Base-by-base conservation (phyloP, 1,140 invertebrate genomes). In the Epicauta chinensis region DNA sequence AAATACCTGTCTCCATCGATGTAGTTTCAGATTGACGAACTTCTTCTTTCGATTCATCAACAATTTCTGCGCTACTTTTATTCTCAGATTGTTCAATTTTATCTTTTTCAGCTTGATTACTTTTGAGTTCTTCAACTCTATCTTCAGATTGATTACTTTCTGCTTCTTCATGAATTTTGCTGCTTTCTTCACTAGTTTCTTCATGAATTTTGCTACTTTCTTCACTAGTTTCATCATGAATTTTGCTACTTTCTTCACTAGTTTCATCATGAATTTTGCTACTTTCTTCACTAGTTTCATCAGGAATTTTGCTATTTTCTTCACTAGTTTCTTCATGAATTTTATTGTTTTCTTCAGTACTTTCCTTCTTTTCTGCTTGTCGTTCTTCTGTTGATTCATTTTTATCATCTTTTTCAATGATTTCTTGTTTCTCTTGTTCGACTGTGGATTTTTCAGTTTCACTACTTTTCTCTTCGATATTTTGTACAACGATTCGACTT, bases 121-220 rank as follows among this genome's bases (percentile, higher is more conserved):
- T 46, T 37, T 43, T 55, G 55, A 34, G 45, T 60, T 43, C 47
- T 43, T 41, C n/a, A 13, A 37, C 42, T 2, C 30, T 34, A 32
- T 42, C 39, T 16, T 29, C 5, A 35, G 13, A 46, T 30, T 46
- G 49, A 45, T 41, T 34, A 38, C 10, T 45, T 15, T 45, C 52
- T 39, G 16, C 47, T n/a, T n/a, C n/a, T n/a, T n/a, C n/a, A n/a
- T n/a, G n/a, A n/a, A n/a, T n/a, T n/a, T 23, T 7, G 7, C 23
- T 23, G 7, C 7, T 7, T 23, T 23, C 7, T 23, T 5, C 17
- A 23, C 3, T 7, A 23, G 4, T 23, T 5, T 23, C 23, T 23
- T 23, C 40, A 17, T 31, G 5, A 29, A 7, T 43, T 35, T 31
- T 14, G 16, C 52, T 34, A 35, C 12, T 37, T 30, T 53, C 41